Evolutionary conservation across 2,797 vertebrate genomes (phyloP).

Genomic region (Eospalax fontanierii): DNA sequence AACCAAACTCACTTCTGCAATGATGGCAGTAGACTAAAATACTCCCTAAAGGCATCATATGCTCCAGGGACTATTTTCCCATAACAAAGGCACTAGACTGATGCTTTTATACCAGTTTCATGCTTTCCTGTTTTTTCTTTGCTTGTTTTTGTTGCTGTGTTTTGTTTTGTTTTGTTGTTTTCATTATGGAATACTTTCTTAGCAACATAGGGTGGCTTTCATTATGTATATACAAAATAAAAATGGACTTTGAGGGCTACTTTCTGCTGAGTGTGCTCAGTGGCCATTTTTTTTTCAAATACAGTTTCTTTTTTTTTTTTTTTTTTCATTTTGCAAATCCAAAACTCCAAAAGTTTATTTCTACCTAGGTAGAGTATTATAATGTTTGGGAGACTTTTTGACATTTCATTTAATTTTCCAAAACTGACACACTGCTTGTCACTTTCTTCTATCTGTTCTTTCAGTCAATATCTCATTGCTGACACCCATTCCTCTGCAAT

Average conservation of each 20-base stretch:
- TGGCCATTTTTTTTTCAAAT: neutral
- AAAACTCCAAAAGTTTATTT: neutral
- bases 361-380: neutral
- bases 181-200: constrained; percentile 18
- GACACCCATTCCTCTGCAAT: neutral
- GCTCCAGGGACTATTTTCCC: neutral
- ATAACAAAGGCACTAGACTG: neutral
- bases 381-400: neutral
- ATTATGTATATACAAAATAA: constrained; percentile 1
- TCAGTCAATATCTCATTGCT: neutral
- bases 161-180: neutral
- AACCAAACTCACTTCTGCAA: neutral
- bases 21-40: neutral
- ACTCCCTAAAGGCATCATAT: neutral
- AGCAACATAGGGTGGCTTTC: neutral
- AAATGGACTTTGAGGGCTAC: neutral
- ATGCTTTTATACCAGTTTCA: neutral
- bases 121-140: neutral
- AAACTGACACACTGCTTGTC: neutral
- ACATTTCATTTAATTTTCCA: neutral
- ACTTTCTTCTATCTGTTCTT: constrained; percentile 11
- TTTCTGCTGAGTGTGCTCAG: neutral
- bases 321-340: constrained; percentile 2
- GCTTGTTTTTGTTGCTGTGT: neutral
- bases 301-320: neutral